phyloP scores from a whole-genome alignment of 2,113 vertebrate genomes.

The Lepidothrix coronata region DNA sequence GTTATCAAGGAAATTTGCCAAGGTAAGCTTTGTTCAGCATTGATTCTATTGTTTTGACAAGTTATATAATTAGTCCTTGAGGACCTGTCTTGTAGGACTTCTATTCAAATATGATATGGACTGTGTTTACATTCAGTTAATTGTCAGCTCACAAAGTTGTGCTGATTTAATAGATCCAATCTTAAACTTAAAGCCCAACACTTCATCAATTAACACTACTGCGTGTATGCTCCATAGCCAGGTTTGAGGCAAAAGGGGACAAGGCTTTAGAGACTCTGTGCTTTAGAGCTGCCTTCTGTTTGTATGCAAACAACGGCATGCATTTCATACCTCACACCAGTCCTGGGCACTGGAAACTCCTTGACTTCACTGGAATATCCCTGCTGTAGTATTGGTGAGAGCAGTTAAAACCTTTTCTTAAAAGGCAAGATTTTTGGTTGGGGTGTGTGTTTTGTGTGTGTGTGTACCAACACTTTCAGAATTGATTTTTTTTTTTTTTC shows the following conservation, averaged over 20 bases:
- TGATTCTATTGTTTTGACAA: conserved; percentile 16
- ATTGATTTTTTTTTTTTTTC: not conserved
- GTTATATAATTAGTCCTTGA: not conserved
- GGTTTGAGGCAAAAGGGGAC: not conserved
- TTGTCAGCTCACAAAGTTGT: not conserved
- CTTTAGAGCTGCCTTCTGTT: not conserved
- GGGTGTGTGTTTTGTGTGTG: not conserved
- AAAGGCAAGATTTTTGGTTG: not conserved
- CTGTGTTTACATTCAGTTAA: not conserved
- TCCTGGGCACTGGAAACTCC: not conserved
- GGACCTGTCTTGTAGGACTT: not conserved
- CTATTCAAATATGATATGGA: not conserved
- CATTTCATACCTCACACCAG: not conserved
- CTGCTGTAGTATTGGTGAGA: not conserved
- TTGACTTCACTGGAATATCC: not conserved
- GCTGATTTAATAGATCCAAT: not conserved
- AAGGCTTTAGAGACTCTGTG: not conserved
- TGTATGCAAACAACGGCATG: not conserved
- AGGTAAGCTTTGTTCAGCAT: conserved; percentile 29
- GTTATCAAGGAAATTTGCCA: not conserved
- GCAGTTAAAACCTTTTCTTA: not conserved
- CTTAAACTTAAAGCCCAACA: not conserved
- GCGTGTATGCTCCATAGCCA: not conserved
- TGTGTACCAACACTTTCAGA: not conserved
- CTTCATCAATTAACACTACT: not conserved